These are phyloP conservation scores for Epizoanthus ramosus DNA, from an alignment of 92 coral and sea anemone species.

Conservation along the genomic window DNA sequence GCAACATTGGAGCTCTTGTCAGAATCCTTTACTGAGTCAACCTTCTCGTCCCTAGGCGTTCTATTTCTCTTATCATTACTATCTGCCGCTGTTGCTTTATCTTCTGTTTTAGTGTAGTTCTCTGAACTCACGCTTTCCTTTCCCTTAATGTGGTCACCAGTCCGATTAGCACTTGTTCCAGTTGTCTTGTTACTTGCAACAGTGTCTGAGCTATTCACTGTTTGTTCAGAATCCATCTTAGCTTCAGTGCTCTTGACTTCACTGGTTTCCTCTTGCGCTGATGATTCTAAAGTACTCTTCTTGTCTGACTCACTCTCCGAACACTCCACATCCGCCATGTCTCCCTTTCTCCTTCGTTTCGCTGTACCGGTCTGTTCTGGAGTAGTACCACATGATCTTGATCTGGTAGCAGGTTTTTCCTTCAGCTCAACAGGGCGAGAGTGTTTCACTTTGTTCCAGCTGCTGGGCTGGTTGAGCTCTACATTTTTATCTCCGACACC, in stretches of 20 bases:
- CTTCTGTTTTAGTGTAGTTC: background rate
- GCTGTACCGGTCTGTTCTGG: background rate
- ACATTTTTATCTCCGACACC: background rate
- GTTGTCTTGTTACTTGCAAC: background rate
- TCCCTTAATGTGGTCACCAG: background rate
- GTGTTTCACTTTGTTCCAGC: slow-evolving; percentile 33
- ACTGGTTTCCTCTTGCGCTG: background rate
- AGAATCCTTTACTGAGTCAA: background rate
- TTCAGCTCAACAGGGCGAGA: slow-evolving; percentile 34
- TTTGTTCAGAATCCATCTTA: background rate
- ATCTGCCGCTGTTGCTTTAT: background rate
- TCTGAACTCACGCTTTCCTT: background rate
- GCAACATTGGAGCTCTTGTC: background rate
- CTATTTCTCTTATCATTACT: background rate
- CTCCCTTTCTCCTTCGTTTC: slow-evolving; percentile 28
- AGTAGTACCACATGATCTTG: background rate
- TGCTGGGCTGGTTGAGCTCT: background rate
- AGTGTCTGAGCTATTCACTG: background rate
- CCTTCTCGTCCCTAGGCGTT: too few relatives aligned
- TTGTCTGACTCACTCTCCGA: background rate
- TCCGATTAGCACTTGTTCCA: background rate
- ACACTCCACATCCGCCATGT: slow-evolving; percentile 9
- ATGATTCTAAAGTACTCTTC: background rate
- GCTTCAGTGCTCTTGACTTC: background rate
- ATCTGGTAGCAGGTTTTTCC: background rate